Evolutionary conservation across 2,113 vertebrate species (phyloP).

Genomic region (Steatornis caripensis): DNA sequence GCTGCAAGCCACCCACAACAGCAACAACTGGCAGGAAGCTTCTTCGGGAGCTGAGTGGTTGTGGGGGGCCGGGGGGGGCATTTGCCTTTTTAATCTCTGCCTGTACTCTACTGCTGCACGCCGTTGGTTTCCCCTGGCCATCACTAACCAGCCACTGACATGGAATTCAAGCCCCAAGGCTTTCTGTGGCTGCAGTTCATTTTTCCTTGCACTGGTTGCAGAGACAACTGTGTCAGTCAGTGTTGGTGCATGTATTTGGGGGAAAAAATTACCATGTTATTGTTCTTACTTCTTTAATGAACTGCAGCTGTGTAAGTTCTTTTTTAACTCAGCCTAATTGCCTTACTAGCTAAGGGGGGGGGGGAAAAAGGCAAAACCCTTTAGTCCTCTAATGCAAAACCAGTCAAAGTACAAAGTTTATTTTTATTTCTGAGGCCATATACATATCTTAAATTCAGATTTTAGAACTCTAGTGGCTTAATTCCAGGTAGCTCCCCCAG

Average conservation of each 20-base stretch:
- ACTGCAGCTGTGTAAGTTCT: not conserved
- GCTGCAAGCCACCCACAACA: not conserved
- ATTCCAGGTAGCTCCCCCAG: not conserved
- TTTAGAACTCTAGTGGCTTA: conserved; percentile 8
- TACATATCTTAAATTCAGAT: conserved; percentile 32
- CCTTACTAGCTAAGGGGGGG: not conserved
- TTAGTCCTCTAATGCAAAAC: conserved; percentile 14
- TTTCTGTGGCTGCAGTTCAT: not conserved
- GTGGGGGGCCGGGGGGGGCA: no score
- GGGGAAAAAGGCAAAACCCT: not conserved
- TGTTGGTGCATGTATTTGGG: not conserved
- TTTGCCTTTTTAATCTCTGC: not conserved
- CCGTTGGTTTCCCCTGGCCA: not conserved
- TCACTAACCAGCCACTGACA: not conserved
- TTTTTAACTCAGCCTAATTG: not conserved
- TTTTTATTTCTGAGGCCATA: conserved; percentile 51
- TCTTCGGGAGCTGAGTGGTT: not conserved
- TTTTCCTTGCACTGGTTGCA: not conserved
- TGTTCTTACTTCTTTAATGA: not conserved
- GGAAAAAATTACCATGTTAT: not conserved
- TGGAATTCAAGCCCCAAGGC: not conserved
- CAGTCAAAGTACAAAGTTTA: conserved; percentile 32
- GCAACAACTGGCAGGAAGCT: not conserved
- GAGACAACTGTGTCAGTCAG: not conserved
- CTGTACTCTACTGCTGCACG: not conserved